These are phyloP conservation scores for Autographa gamma DNA, from an alignment of 2,888 invertebrate genomes.

Conservation along the genomic window DNA sequence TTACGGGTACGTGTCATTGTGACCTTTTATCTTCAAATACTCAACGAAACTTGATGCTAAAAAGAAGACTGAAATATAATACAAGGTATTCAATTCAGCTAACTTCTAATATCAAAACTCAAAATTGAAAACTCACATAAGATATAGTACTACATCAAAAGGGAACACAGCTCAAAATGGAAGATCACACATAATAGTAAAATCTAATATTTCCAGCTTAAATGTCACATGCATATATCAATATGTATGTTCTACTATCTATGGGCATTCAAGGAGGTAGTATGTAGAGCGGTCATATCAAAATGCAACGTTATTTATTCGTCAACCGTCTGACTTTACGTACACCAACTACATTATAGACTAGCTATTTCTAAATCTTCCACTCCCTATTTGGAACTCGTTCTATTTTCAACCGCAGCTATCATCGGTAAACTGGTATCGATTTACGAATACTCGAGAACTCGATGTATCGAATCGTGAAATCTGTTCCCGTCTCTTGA, in stretches of 20 bases:
- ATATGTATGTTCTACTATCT: background rate
- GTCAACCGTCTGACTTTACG: conserved; percentile 12
- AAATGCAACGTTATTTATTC: background rate
- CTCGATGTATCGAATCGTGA: conserved; percentile 69
- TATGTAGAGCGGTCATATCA: background rate
- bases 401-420: conserved; percentile 36
- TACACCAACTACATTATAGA: conserved; percentile 29
- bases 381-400: conserved; percentile 22
- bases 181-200: no score
- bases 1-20: no score
- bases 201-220: no score
- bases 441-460: conserved; percentile 43
- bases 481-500: conserved; percentile 63
- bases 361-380: conserved; percentile 37
- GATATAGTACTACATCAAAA: no score
- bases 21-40: no score
- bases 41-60: no score
- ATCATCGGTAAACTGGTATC: conserved; percentile 48
- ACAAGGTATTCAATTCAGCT: no score
- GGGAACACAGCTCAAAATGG: no score
- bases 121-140: no score
- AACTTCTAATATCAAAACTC: no score
- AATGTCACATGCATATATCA: no score
- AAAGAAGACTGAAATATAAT: no score
- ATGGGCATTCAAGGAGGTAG: background rate